Conservation (phyloP, 2,888 invertebrate genomes). For the Acrocyrtus sp. region DNA sequence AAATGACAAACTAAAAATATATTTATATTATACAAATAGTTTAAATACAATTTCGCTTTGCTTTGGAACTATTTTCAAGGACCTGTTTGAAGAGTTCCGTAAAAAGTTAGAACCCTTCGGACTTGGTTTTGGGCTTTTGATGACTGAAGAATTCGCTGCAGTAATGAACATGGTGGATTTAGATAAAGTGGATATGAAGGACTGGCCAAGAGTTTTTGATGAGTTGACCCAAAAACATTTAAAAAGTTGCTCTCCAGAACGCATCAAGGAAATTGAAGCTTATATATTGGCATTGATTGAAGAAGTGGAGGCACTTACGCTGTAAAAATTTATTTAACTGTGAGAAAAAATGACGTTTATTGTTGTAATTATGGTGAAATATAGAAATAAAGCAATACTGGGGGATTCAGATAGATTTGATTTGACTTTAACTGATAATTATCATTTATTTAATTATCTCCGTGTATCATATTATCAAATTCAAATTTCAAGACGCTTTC, state of each 20-base stretch:
- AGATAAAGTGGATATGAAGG: background rate
- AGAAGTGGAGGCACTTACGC: background rate
- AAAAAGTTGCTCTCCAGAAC: slow-evolving; percentile 31
- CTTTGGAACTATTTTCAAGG: slow-evolving; percentile 12
- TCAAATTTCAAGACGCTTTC: no score
- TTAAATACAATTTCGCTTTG: background rate
- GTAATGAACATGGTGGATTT: slow-evolving; percentile 35
- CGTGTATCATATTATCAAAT: no score
- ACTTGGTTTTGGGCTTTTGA: slow-evolving; percentile 17
- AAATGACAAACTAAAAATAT: no score
- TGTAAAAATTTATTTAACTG: no score
- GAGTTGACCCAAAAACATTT: slow-evolving; percentile 35
- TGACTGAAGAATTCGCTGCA: slow-evolving; percentile 16
- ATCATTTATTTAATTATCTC: no score
- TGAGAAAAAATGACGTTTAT: no score
- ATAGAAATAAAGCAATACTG: no score
- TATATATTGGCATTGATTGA: slow-evolving; percentile 2
- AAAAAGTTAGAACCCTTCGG: slow-evolving; percentile 41
- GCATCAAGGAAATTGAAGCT: background rate
- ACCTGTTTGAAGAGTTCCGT: slow-evolving; percentile 29
- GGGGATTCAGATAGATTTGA: no score
- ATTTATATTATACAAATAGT: no score
- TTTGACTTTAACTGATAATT: no score
- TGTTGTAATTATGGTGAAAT: no score
- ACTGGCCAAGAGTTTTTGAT: slow-evolving; percentile 1